Base-by-base conservation (phyloP, 2,113 vertebrate genomes). In the Vicugna pacos region DNA sequence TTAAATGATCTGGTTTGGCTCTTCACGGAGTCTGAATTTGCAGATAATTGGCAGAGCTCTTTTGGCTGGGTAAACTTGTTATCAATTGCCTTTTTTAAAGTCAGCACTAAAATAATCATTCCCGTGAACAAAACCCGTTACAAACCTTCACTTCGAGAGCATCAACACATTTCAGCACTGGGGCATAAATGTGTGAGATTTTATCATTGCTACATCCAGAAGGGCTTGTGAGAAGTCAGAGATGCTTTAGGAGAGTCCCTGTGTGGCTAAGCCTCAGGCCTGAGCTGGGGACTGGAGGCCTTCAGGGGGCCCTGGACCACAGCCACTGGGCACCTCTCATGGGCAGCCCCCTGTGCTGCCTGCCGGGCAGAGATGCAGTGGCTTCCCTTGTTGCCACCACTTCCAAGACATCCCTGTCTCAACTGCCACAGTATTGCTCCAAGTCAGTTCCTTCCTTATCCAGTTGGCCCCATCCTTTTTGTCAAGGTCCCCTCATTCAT, bases 51-150 rank as follows among this genome's bases (percentile, higher is more conserved):
- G 91, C 22, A 89, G 88, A 90, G 92, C 72, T 97, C 87, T 96
- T 97, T 96, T 89, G 96, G 91, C 94, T 97, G 80, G 69, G 70
- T 92, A 97, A 96, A 97, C 76, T 95, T 97, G 95, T 96, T 97
- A 97, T 97, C 96, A 97, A 94, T 92, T 96, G 90, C 93, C 65
- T 93, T 97, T 96, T 95, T 48, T 85, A 96, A 96, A 96, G 76
- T 96, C 92, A 95, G 92, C 92, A 92, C 93, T 97, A 92, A 97
- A 96, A 95, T 97, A 95, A 97, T 97, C 96, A 73, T 97, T 95
- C 96, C 96, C 62, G 0, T 93, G 95, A 98, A 95, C 96, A 97
- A 97, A 97, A 97, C 75, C 95, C 96, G 96, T 97, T 95, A 95
- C 88, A 96, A 97, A 95, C 92, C 87, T 97, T 93, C 85, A 96